Evolutionary conservation across 2,888 invertebrate genomes (phyloP).

Genomic region (Mantis religiosa): DNA sequence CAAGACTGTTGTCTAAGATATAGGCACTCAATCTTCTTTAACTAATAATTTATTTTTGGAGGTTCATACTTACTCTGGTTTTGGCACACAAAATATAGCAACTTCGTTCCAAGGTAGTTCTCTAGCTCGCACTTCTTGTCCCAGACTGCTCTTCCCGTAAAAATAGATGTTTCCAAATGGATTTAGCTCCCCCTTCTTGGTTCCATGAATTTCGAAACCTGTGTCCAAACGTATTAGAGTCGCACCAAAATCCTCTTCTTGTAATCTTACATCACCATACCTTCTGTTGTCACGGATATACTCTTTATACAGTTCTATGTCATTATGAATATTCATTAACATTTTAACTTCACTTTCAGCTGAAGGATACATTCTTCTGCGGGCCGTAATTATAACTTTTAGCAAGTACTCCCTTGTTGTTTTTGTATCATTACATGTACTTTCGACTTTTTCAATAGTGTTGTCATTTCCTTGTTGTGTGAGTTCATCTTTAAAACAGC

Average conservation of each 20-base stretch:
- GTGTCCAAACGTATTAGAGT: not conserved
- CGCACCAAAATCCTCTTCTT: not conserved
- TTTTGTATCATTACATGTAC: not conserved
- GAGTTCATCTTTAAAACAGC: not conserved
- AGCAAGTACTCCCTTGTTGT: not conserved
- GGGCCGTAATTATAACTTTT: not conserved
- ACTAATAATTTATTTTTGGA: not conserved
- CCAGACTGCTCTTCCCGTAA: constrained; percentile 8
- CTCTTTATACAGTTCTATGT: not conserved
- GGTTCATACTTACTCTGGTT: not conserved
- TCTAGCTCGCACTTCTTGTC: not conserved
- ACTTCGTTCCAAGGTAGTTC: not conserved
- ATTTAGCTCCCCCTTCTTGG: not conserved
- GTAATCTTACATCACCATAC: not conserved
- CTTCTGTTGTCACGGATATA: not conserved
- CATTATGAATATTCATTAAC: not conserved
- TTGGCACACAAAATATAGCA: not conserved
- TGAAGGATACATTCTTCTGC: not conserved
- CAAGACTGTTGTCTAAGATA: no score
- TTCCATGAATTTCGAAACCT: not conserved
- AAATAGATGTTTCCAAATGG: constrained; percentile 20
- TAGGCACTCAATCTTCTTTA: no score
- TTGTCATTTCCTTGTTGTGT: not conserved
- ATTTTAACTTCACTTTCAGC: no score
- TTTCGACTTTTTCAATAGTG: not conserved